A percentile compares a stretch with the other conserved stretches of the same genome.
Evolutionary conservation across 2,113 vertebrate genomes (phyloP).

Genomic region (Anhinga rufa): DNA sequence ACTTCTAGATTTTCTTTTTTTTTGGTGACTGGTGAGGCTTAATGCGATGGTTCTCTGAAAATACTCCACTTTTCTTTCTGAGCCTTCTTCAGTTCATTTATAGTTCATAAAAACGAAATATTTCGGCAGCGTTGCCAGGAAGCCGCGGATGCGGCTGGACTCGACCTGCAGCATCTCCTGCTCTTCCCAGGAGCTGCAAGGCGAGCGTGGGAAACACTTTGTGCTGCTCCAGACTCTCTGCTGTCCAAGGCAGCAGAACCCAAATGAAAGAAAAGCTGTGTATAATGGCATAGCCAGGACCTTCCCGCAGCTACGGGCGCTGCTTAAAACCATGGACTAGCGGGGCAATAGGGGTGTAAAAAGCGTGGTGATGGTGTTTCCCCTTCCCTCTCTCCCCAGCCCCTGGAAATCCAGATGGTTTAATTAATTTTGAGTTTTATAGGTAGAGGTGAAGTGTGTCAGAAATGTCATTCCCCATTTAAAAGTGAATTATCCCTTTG

Average conservation of each 20-base stretch:
- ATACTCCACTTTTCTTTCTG: neutral
- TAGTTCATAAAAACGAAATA: neutral
- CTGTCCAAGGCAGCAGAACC: neutral
- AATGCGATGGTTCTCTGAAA: neutral
- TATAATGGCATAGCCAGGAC: neutral
- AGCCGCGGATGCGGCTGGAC: neutral
- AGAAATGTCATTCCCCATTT: neutral
- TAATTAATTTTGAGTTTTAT: neutral
- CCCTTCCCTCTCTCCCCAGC: neutral
- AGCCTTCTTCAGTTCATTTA: neutral
- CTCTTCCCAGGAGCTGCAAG: neutral
- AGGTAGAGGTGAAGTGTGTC: neutral
- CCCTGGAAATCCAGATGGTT: neutral
- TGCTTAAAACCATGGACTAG: neutral
- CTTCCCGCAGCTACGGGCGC: neutral
- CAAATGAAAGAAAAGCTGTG: neutral
- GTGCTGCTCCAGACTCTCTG: neutral
- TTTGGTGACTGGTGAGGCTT: neutral
- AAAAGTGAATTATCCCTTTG: neutral
- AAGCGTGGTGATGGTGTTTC: neutral
- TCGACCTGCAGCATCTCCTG: neutral
- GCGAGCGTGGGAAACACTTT: fast-evolving
- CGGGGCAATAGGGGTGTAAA: neutral
- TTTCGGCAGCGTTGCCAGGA: neutral
- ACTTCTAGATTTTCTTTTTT: neutral